phyloP scores from a whole-genome alignment of 53 echinoderm and acorn worm species.

The Glandiceps talaboti region DNA sequence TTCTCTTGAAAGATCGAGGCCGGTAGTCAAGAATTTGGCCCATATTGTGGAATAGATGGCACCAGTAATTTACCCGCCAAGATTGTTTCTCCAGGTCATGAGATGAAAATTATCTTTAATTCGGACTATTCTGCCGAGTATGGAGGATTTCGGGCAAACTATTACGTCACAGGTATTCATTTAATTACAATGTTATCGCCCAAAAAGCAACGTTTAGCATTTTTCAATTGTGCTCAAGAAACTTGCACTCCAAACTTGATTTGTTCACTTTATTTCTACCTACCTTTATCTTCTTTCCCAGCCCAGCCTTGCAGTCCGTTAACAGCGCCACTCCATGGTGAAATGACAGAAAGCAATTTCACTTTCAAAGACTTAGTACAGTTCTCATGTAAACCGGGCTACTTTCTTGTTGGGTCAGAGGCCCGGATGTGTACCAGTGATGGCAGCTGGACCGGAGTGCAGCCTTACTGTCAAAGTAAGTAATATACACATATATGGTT shows the following conservation, averaged over 20 bases:
- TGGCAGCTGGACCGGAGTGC: slow-evolving; percentile 37
- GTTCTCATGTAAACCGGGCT: slow-evolving; percentile 25
- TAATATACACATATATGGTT: too few species aligned
- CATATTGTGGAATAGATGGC: slow-evolving; percentile 16
- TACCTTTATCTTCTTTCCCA: slow-evolving; percentile 2
- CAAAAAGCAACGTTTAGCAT: too few species aligned
- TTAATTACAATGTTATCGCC: too few species aligned
- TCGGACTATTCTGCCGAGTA: slow-evolving; percentile 15
- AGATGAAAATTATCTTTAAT: slow-evolving; percentile 19
- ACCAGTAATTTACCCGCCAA: slow-evolving; percentile 2
- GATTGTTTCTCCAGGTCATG: slow-evolving; percentile 19
- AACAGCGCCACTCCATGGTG: slow-evolving; percentile 19
- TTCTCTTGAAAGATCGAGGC: slow-evolving; percentile 10
- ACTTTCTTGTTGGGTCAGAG: slow-evolving; percentile 22
- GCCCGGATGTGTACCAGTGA: slow-evolving; percentile 24
- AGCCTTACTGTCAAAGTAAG: slow-evolving; percentile 33
- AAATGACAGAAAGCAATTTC: slow-evolving; percentile 21
- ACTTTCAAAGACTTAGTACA: slow-evolving; percentile 17
- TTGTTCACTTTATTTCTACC: too few species aligned
- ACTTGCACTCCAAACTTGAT: too few species aligned
- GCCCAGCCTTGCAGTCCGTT: slow-evolving; percentile 24
- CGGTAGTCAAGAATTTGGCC: slow-evolving; percentile 13
- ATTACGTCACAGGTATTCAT: slow-evolving; percentile 27
- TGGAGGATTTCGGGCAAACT: slow-evolving; percentile 23
- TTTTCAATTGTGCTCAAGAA: too few species aligned